Evolutionary conservation across 2,113 vertebrate species (phyloP), one percentile per base, ranked within the genome.

Genomic region (Orycteropus afer): DNA sequence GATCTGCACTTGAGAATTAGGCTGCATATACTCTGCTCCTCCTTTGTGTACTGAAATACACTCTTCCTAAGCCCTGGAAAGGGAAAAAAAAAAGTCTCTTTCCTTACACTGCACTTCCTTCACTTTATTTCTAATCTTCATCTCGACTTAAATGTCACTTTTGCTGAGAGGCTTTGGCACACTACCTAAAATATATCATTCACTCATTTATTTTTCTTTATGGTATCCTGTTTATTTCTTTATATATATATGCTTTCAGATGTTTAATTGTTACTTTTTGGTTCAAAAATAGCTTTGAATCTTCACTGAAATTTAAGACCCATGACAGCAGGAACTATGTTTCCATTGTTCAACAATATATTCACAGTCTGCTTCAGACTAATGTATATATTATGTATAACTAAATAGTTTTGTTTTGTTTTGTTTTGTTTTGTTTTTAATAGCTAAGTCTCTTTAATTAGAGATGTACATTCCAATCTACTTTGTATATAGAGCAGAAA

Each of bases 41-140:
- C 47, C 45, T 22, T 1, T 1, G 5, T 76, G 0, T 11, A 25
- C 23, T n/a, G 27, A 15, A n/a, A 22, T 22, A 20, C 55, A 17
- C 4, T 37, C 49, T 45, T 32, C 45, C 55, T 83, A n/a, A n/a
- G n/a, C n/a, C n/a, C n/a, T n/a, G n/a, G n/a, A n/a, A n/a, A n/a
- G 53, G 12, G 25, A 67, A 42, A 7, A 27, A n/a, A 13, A 47
- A 61, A 25, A 4, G 11, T 6, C 22, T 27, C 12, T 86, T 42
- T 32, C 18, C 13, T 14, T 71, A 5, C 34, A 9, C 37, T 40
- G 18, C 4, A 12, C 27, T 47, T 53, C n/a, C 23, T 53, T 67
- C 37, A 37, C 45, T 11, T 92, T 57, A 17, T 7, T 76, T 76
- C 40, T 57, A 37, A 12, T 76, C 37, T 55, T 53, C 14, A 17